These are phyloP conservation scores for Australoheros facetus DNA, from an alignment of 2,797 vertebrate species.

Conservation along the genomic window DNA sequence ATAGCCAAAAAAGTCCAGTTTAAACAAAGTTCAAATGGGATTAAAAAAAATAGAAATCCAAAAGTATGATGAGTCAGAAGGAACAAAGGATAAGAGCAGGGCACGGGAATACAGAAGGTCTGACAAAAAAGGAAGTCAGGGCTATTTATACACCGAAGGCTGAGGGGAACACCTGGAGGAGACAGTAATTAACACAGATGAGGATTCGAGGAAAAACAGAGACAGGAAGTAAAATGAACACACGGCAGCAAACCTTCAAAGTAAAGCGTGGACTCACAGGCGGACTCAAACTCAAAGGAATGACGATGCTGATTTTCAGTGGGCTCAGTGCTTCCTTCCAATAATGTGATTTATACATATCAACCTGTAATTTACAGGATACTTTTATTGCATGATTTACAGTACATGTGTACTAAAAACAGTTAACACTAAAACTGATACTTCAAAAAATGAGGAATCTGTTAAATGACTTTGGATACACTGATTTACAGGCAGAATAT, in stretches of 20 bases:
- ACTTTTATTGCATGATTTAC: too few species aligned
- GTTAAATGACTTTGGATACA: too few species aligned
- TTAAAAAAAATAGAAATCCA: background rate
- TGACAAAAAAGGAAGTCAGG: rapidly evolving
- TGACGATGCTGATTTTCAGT: too few species aligned
- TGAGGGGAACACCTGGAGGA: background rate
- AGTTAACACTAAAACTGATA: too few species aligned
- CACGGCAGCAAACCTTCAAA: background rate
- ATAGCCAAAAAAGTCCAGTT: background rate
- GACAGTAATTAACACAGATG: rapidly evolving
- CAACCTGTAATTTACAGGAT: too few species aligned
- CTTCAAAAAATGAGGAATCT: too few species aligned
- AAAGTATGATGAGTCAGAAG: rapidly evolving
- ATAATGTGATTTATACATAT: too few species aligned
- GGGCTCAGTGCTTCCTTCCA: too few species aligned
- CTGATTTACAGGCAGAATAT: too few species aligned
- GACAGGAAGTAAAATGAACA: background rate
- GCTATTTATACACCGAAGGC: background rate
- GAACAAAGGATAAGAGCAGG: background rate
- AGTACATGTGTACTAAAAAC: too few species aligned
- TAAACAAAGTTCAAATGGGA: background rate
- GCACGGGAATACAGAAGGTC: background rate
- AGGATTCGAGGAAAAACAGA: too few species aligned
- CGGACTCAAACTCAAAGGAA: too few species aligned
- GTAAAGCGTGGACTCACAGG: background rate